Conservation (phyloP, 2,113 vertebrate genomes). For the Cervus canadensis region DNA sequence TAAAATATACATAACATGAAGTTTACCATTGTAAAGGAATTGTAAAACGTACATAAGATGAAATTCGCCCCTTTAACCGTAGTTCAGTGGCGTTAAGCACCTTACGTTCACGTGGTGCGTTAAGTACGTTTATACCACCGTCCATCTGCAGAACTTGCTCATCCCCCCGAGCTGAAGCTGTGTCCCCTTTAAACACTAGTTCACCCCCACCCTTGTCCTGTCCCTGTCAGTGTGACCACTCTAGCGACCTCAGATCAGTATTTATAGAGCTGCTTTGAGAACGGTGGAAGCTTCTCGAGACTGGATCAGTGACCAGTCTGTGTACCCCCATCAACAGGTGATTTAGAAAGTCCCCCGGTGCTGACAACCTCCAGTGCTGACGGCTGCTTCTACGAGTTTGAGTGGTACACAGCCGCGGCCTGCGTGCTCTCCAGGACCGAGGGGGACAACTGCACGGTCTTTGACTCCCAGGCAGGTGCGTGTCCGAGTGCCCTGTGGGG, state of each 20-base stretch:
- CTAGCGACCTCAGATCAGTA: fast-evolving
- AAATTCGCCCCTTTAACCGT: background rate
- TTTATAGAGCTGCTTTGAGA: background rate
- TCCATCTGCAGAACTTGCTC: background rate
- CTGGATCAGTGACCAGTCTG: fast-evolving
- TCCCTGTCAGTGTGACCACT: background rate
- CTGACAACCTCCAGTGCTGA: conserved; percentile 76
- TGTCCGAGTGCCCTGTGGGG: background rate
- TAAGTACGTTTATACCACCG: fast-evolving
- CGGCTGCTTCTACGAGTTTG: conserved; percentile 87
- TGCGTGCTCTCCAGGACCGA: conserved; percentile 90
- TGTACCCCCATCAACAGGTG: conserved; percentile 78
- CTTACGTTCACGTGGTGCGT: fast-evolving
- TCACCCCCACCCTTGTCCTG: background rate
- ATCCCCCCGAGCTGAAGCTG: background rate
- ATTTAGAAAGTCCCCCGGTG: conserved; percentile 90
- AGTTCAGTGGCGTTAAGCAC: background rate
- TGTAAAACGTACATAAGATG: background rate
- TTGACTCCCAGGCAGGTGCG: conserved; percentile 90
- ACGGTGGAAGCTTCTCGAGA: background rate
- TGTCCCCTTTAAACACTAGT: fast-evolving
- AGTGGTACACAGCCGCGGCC: conserved; percentile 93
- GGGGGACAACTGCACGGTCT: conserved; percentile 91
- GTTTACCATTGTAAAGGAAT: background rate
- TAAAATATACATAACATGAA: background rate